Conservation (phyloP, 2,113 vertebrate species). For the Pristiophorus japonicus region DNA sequence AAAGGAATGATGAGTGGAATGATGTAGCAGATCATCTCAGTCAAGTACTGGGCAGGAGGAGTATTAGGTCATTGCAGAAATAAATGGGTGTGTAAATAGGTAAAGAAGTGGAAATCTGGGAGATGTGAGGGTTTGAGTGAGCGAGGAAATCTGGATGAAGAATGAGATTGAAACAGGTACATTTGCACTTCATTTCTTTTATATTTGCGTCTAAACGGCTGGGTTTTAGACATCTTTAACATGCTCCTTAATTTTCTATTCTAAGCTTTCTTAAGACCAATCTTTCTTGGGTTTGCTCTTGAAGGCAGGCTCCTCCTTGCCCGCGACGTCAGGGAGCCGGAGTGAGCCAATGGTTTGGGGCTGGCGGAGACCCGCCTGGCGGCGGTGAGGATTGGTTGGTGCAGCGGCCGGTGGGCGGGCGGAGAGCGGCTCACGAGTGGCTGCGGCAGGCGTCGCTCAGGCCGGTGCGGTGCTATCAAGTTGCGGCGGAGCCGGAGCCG, state of each 20-base stretch:
- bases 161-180: background rate
- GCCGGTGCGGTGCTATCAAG: constrained; percentile 16
- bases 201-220: background rate
- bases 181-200: background rate
- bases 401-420: background rate
- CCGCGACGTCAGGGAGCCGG: background rate
- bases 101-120: background rate
- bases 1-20: background rate
- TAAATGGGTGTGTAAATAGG: background rate
- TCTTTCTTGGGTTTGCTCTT: background rate
- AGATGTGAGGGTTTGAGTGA: background rate
- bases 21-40: background rate
- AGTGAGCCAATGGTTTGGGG: background rate
- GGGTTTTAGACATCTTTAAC: background rate
- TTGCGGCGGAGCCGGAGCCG: constrained; percentile 21
- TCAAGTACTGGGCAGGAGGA: background rate
- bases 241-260: background rate
- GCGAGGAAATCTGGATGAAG: background rate
- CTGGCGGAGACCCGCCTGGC: background rate
- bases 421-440: background rate
- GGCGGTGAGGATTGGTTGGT: background rate
- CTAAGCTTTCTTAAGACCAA: background rate
- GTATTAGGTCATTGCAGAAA: background rate
- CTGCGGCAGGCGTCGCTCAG: background rate
- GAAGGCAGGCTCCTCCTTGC: background rate